Evolutionary conservation across 2,888 invertebrate genomes (phyloP), one percentile per base, ranked within the genome.

Genomic region (Thecophora atra): DNA sequence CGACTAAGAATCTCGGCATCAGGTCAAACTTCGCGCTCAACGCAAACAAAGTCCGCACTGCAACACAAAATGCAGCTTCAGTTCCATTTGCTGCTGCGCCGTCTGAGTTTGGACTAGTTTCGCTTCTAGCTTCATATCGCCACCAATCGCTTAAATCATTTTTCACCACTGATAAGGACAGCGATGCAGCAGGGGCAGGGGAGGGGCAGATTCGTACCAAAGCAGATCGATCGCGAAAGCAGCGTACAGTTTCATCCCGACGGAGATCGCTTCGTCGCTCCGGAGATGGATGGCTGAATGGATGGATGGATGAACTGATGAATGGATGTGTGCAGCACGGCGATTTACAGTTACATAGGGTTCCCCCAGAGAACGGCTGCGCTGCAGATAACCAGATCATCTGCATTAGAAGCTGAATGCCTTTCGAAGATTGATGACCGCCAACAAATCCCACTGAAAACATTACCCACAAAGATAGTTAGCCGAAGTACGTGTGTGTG

Each of bases 1-100:
- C 76, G 77, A 77, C 79, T 79, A 72, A 80, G 79, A 79, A 81
- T 82, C 82, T 81, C 79, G 77, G 79, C 82, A 30, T 47, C 47
- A 2, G 17, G 47, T 47, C 17, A n/a, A 47, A 5, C 17, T 47
- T 47, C 17, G 1, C 6, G 37, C 47, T 47, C 47, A 47, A 47
- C 2, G 47, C 47, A 15, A 47, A 11, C 47, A n/a, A 5, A 1
- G n/a, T 47, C 47, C 47, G 47, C 47, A 15, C 1, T n/a, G 6
- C 15, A 47, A n/a, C 8, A 11, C 47, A 15, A 47, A 11, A 47
- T 6, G 56, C 6, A 67, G 28, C 65, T 17, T 47, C 65, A 28
- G 64, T 44, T 64, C 3, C 30, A 28, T 37, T 37, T 26, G 56
- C n/a, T n/a, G 58, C 13, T 44, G 70, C 60, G 37, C 28, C 26